Conservation (phyloP, 30 jellyfish, hydroid and myxozoan species). For the Rhopilema esculentum region DNA sequence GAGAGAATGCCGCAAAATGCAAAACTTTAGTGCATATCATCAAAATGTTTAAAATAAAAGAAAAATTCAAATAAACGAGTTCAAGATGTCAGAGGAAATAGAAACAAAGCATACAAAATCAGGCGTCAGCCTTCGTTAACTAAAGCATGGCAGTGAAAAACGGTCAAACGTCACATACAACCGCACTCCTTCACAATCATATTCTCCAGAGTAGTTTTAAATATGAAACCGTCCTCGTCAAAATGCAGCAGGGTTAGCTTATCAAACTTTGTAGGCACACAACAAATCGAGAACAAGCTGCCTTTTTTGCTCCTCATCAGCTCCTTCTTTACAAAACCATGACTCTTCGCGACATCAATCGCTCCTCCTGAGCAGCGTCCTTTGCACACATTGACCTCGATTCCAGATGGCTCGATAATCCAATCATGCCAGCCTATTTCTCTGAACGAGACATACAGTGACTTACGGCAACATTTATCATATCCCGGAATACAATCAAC, state of each 20-base stretch:
- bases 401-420: conserved; percentile 84
- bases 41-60: background rate
- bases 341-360: conserved; percentile 56
- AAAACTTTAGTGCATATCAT: background rate
- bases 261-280: conserved; percentile 70
- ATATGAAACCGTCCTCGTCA: conserved; percentile 76
- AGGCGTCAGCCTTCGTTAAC: no score
- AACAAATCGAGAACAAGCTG: conserved; percentile 53
- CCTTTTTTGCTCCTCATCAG: conserved; percentile 44
- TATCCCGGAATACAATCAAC: conserved; percentile 79
- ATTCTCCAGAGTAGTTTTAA: conserved; percentile 51
- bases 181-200: conserved; percentile 88
- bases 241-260: conserved; percentile 63
- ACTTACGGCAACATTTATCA: conserved; percentile 78
- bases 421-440: conserved; percentile 86
- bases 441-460: conserved; percentile 64
- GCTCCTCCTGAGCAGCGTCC: conserved; percentile 66
- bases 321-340: conserved; percentile 65
- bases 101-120: background rate
- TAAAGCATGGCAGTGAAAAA: no score
- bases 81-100: background rate
- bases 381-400: conserved; percentile 73
- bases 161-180: conserved; percentile 70
- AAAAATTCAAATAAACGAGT: no score
- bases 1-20: no score